Percentiles rank a stretch among this genome's conserved stretches.
These are phyloP conservation scores for Xanthia icteritia DNA, from an alignment of 2,888 invertebrate species.

Conservation along the genomic window DNA sequence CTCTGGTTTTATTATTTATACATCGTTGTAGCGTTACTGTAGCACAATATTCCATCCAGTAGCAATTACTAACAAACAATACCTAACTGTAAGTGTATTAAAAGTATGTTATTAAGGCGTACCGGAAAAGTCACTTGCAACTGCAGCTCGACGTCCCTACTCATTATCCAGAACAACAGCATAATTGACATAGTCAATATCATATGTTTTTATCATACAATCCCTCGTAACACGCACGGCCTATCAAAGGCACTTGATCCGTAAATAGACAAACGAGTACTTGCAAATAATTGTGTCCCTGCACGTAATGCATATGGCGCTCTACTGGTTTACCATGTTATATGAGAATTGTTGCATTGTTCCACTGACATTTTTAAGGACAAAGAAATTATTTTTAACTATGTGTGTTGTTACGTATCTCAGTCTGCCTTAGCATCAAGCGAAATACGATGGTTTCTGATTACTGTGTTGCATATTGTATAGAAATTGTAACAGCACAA, in stretches of 20 bases:
- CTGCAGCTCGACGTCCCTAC: conserved; percentile 17
- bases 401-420: no score
- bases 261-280: conserved; percentile 49
- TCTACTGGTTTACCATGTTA: conserved; percentile 12
- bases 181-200: conserved; percentile 20
- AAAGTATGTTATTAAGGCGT: neutral
- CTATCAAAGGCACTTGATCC: conserved; percentile 40
- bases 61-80: neutral
- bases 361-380: conserved; percentile 3
- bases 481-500: neutral
- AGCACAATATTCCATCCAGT: neutral
- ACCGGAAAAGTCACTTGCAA: conserved; percentile 26
- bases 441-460: neutral
- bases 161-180: neutral
- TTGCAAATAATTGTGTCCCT: conserved; percentile 37
- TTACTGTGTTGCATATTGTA: neutral
- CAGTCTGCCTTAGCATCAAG: neutral
- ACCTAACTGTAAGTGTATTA: neutral
- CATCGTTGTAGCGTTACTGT: no score
- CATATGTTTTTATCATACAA: conserved; percentile 45
- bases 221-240: conserved; percentile 30
- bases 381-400: neutral
- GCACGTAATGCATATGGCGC: conserved; percentile 49
- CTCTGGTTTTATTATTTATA: neutral
- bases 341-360: conserved; percentile 21